phyloP scores from a whole-genome alignment of 2,797 vertebrate species.

The Eospalax fontanierii region DNA sequence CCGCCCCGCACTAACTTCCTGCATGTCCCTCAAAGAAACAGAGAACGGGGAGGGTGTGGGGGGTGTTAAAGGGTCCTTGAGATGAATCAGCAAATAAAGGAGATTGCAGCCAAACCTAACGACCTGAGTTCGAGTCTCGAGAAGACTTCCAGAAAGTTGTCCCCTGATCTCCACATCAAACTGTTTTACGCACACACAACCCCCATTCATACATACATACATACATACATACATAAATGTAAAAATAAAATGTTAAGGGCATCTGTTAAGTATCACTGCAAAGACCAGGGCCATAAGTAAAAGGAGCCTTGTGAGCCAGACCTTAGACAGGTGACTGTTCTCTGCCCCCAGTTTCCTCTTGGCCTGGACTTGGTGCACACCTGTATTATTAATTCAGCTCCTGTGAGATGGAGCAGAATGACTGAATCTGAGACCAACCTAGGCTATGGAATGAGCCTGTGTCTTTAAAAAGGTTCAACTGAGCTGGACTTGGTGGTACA shows the following conservation, averaged over 20 bases:
- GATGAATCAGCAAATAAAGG: background rate
- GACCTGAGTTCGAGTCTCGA: background rate
- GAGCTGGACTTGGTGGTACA: background rate
- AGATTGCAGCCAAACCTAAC: too few relatives aligned
- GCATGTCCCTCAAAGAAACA: fast-evolving
- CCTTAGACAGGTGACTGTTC: background rate
- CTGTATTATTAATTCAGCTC: background rate
- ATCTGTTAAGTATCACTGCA: background rate
- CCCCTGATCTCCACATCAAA: background rate
- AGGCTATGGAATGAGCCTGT: background rate
- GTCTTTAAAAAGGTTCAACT: background rate
- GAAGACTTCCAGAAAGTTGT: too few relatives aligned
- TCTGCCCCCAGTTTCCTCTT: too few relatives aligned
- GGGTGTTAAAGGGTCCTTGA: background rate
- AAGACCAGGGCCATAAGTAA: background rate
- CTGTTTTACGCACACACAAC: too few relatives aligned
- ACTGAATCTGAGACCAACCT: background rate
- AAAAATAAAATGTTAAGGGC: background rate
- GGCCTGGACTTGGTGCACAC: too few relatives aligned
- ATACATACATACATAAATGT: background rate
- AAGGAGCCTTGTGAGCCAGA: background rate
- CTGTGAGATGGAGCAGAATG: background rate
- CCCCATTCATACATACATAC: too few relatives aligned
- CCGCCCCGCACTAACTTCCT: background rate
- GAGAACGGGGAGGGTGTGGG: too few relatives aligned